phyloP scores from a whole-genome alignment of 2,113 vertebrate species.

The Sorex araneus region DNA sequence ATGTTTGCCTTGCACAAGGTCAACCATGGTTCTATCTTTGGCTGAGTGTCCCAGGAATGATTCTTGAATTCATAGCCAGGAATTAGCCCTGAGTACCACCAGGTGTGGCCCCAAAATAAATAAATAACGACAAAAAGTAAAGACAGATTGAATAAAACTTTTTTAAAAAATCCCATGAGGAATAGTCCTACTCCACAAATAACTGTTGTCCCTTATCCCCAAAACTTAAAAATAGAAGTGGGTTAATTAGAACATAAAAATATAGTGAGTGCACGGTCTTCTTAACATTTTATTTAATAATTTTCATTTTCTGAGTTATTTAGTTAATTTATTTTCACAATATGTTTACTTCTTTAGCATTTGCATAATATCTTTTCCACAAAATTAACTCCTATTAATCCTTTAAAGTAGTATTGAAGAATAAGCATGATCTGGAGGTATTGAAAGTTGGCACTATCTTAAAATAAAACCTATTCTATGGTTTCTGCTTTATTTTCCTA shows the following conservation, averaged over 20 bases:
- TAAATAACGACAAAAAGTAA: too few species aligned
- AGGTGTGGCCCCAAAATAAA: too few species aligned
- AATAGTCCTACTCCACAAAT: not conserved
- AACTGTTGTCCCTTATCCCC: not conserved
- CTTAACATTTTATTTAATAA: not conserved
- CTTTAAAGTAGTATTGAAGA: not conserved
- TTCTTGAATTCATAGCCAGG: too few species aligned
- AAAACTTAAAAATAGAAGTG: not conserved
- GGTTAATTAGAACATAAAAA: not conserved
- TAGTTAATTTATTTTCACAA: not conserved
- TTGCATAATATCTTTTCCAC: not conserved
- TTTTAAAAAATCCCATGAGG: too few species aligned
- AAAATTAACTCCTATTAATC: not conserved
- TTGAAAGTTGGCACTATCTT: not conserved
- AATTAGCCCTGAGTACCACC: too few species aligned
- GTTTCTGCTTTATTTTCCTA: not conserved
- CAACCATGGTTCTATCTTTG: too few species aligned
- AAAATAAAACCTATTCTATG: constrained; percentile 31
- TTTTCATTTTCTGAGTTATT: not conserved
- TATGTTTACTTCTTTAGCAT: not conserved
- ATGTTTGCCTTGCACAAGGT: too few species aligned
- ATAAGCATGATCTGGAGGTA: not conserved
- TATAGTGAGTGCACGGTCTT: not conserved
- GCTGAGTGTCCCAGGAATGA: too few species aligned
- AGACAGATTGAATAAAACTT: too few species aligned